Evolutionary conservation across 1,140 invertebrate genomes (phyloP), one percentile per base, ranked within the genome.

Genomic region (Notospermus geniculatus): DNA sequence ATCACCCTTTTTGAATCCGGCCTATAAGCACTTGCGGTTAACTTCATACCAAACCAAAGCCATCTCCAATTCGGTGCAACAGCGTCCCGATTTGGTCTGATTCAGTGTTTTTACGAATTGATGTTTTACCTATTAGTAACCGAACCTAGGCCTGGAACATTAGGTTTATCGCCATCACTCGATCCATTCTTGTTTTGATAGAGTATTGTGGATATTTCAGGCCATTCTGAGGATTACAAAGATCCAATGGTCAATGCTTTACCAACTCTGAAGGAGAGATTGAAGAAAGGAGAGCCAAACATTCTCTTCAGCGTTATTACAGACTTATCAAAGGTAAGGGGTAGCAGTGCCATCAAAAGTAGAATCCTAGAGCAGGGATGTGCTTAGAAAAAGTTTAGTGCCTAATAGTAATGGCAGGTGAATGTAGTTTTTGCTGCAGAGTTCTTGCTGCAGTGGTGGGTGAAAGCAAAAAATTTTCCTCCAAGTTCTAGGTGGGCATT

Each of bases 241-340:
- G 81, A 82, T 59, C 61, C 66, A 28, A 75, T 79, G 71, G 64
- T 82, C 17, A 75, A 83, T 57, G 71, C 75, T 9, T 56, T 88
- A 61, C 83, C 70, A 4, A 74, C 71, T 50, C 65, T 83, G 25
- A 80, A 79, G 60, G 73, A 78, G 36, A 71, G 84, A 32, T 84
- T 80, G 2, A 64, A 84, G 50, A 79, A 80, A 67, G 86, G 87
- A 61, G 88, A 90, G 68, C 82, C 88, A 1, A 86, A 86, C 67
- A 81, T 88, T 71, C 83, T 91, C 22, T 86, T 84, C 63, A 84
- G 84, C 70, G 85, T 87, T 41, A 85, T 85, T 27, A 84, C 83
- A 65, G 83, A 84, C 61, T 74, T 89, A 39, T 85, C 86, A 23
- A 83, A 85, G 77, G 80, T 81, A 65, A 53, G 11, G 32, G 5